Conservation (phyloP, 2,888 invertebrate genomes). For the Cancer borealis region DNA sequence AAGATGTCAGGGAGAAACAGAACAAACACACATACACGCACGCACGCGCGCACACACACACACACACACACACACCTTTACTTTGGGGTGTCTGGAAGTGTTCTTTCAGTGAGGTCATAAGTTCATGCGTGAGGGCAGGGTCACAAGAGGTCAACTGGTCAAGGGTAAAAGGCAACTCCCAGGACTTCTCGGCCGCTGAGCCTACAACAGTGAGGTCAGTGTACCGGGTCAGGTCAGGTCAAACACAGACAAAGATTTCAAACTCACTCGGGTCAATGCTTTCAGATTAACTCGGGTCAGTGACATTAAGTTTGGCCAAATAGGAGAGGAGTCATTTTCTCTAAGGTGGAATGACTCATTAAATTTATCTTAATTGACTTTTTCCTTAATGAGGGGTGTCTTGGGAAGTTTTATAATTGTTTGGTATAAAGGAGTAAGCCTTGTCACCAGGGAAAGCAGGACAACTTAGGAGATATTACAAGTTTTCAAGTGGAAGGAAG, state of each 20-base stretch:
- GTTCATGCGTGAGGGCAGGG: conserved; percentile 64
- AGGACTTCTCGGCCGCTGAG: neutral
- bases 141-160: conserved; percentile 63
- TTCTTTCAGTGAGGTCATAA: conserved; percentile 60
- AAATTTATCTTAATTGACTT: no score
- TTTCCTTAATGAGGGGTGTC: no score
- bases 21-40: no score
- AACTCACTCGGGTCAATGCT: no score
- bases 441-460: no score
- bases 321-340: neutral
- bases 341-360: neutral
- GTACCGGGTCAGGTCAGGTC: neutral
- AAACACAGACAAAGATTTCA: no score
- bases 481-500: no score
- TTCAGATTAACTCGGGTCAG: neutral
- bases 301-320: neutral
- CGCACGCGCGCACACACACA: neutral
- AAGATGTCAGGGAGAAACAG: neutral
- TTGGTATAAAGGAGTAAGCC: no score
- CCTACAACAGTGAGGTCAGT: neutral
- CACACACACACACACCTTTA: conserved; percentile 47
- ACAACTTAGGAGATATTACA: no score
- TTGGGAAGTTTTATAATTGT: no score
- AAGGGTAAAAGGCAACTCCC: conserved; percentile 55
- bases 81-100: neutral